A percentile compares a stretch with the other conserved stretches of the same genome.
These are phyloP conservation scores for Tigriopus japonicus DNA, from an alignment of 1,140 invertebrate genomes.

Conservation along the genomic window DNA sequence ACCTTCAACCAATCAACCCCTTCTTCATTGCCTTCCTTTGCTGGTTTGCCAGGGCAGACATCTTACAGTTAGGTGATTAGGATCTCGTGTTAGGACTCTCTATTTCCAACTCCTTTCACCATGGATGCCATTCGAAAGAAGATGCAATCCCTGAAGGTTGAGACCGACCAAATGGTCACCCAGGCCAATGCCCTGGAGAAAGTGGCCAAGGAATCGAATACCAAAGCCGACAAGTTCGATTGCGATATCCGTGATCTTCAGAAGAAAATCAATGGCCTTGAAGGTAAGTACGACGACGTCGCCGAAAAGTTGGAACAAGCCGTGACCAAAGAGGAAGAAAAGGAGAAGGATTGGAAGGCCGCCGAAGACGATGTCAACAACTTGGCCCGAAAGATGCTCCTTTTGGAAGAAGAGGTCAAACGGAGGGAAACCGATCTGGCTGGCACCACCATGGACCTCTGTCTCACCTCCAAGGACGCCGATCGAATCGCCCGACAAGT, in stretches of 20 bases:
- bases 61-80: no score
- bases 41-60: no score
- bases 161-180: not conserved
- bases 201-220: not conserved
- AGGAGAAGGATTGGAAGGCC: not conserved
- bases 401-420: conserved; percentile 4
- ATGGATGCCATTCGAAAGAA: conserved; percentile 10
- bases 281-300: not conserved
- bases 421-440: not conserved
- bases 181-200: not conserved
- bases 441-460: not conserved
- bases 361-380: not conserved
- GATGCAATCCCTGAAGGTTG: conserved; percentile 2
- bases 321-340: not conserved
- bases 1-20: not conserved
- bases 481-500: not conserved
- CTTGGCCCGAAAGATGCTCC: not conserved
- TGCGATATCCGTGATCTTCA: not conserved
- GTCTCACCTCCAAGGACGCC: conserved; percentile 6
- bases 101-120: not conserved
- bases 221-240: conserved; percentile 3
- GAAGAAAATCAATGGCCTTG: not conserved
- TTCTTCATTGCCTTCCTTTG: no score
- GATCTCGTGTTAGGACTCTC: not conserved
- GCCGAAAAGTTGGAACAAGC: not conserved